Evolutionary conservation across 2,888 invertebrate species (phyloP), one percentile per base, ranked within the genome.

Genomic region (Pyrocoelia pectoralis): DNA sequence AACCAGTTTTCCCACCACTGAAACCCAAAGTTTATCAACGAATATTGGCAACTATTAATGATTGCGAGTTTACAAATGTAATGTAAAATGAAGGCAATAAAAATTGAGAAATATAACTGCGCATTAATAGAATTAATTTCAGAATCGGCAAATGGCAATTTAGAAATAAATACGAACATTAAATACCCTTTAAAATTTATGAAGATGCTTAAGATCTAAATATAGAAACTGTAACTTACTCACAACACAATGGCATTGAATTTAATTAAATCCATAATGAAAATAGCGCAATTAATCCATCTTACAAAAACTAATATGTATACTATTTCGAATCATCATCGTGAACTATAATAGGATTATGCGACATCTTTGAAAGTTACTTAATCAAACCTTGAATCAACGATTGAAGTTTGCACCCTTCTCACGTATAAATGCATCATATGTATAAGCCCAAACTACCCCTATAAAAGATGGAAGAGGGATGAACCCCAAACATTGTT

Each of bases 391-490:
- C 40, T 40, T n/a, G 13, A 40, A 40, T 40, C 40, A 24, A 6
- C n/a, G 33, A 8, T 33, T 8, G 2, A 33, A 33, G 10, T 33
- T n/a, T 33, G n/a, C 33, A 33, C 10, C 33, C 33, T n/a, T 33
- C 24, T 33, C 33, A 33, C 33, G n/a, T 33, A 33, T 33, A 5
- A 24, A 50, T 61, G 51, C 61, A n/a, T n/a, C n/a, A 61, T 61
- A 61, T 61, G 61, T 55, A 61, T 56, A 56, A 52, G 28, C 43
- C 61, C 14, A 51, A 56, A 61, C 61, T 56, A 56, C 61, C 61
- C 61, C 56, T 43, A 56, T 56, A 41, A 53, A 53, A 29, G 46
- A 56, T n/a, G 41, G 33, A 24, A 46, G 17, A 28, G 56, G 62
- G 55, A 53, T 17, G 15, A 43, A 13, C 46, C 51, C 33, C 62